Conservation (phyloP, 2,888 invertebrate species). For the Malthinus flaveolus region DNA sequence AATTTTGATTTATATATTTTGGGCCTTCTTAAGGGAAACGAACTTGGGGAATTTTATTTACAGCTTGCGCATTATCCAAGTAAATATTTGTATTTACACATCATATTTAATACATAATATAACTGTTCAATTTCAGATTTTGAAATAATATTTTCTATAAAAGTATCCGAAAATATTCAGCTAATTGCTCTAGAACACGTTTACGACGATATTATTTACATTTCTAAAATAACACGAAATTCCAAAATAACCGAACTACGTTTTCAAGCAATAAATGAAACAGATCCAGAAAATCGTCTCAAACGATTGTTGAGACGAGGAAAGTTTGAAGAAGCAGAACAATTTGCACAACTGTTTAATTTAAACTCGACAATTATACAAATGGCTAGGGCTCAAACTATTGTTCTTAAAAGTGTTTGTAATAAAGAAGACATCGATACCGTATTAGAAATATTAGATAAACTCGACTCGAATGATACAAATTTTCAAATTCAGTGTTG, state of each 20-base stretch:
- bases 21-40: background rate
- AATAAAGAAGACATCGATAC: constrained; percentile 46
- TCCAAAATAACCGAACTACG: constrained; percentile 39
- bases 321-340: constrained; percentile 56
- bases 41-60: background rate
- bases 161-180: constrained; percentile 36
- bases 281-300: constrained; percentile 54
- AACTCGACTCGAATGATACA: constrained; percentile 50
- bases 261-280: constrained; percentile 50
- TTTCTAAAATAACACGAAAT: constrained; percentile 37
- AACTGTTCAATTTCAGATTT: constrained; percentile 31
- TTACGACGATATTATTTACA: constrained; percentile 43
- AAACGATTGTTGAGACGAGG: constrained; percentile 53
- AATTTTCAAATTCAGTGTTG: constrained; percentile 55
- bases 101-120: constrained; percentile 6
- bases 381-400: constrained; percentile 53
- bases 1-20: background rate
- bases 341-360: constrained; percentile 53
- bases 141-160: constrained; percentile 38
- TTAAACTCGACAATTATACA: constrained; percentile 52
- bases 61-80: background rate
- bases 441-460: constrained; percentile 51
- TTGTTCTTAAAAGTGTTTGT: constrained; percentile 43
- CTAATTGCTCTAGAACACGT: constrained; percentile 38
- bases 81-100: background rate